Base-by-base conservation (phyloP, 2,888 invertebrate species). In the Sialis lutaria region DNA sequence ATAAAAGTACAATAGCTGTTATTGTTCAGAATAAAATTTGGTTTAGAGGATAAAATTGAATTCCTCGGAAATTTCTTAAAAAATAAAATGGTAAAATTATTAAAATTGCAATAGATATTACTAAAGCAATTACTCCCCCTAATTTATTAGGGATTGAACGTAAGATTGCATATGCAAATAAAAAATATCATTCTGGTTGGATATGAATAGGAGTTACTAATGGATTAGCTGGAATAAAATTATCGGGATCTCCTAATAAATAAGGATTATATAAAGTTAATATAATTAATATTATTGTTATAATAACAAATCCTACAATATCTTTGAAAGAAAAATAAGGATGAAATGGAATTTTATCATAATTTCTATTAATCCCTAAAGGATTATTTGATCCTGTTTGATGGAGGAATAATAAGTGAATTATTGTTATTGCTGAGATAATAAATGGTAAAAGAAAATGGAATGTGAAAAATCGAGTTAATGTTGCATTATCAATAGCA, bases 101-200 rank as follows among this genome's bases (percentile, higher is more conserved):
- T 66, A 82, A 65, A 66, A 83, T 76, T 57, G 75, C 58, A 67
- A 84, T 79, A 50, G 79, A 81, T 61, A 75, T 55, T 1, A 77
- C 51, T 67, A 82, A 57, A 0, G 76, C 76, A 57, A 82, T 65
- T 42, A 84, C 82, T 51, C 84, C 83, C 46, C 82, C 82, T 67
- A 83, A 59, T 73, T 86, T 84, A 68, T 81, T 84, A 6, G 84
- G 83, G 49, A 86, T 82, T 37, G 82, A 82, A 31, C 84, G 84
- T 57, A 86, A 55, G 69, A 86, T 84, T 12, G 83, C 80, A 63
- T 85, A 85, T 9, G 84, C 82, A 70, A 84, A 85, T 69, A 86
- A 62, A 57, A 85, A 87, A 62, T 86, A 86, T 77, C 83, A 86
- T 74, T 87, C 85, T 42, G 83, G 84, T 73, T 85, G 79, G 68